Evolutionary conservation across 2,797 vertebrate species (phyloP).

Genomic region (Cheirogaleus major): DNA sequence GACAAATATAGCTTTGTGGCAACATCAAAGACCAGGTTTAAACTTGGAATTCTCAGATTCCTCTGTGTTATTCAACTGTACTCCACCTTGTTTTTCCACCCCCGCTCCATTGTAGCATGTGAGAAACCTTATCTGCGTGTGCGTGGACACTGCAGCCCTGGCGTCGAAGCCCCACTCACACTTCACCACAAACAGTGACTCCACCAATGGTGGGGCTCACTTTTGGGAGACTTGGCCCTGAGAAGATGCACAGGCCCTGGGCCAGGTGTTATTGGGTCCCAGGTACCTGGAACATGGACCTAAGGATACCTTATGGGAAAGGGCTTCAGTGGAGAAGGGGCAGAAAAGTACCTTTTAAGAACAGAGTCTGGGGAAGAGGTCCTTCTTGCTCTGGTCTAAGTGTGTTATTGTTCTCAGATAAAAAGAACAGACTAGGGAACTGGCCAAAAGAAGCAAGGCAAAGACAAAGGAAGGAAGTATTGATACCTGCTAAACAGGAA

Average conservation of each 20-base stretch:
- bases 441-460: neutral
- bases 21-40: neutral
- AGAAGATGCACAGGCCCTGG: neutral
- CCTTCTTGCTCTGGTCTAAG: neutral
- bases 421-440: neutral
- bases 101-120: accelerated
- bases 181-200: neutral
- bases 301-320: neutral
- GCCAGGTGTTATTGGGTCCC: neutral
- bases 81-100: neutral
- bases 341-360: neutral
- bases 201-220: neutral
- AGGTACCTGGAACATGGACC: neutral
- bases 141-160: neutral
- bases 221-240: neutral
- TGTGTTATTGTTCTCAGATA: neutral
- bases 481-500: neutral
- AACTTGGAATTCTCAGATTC: neutral
- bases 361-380: neutral
- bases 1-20: neutral
- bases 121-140: neutral
- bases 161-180: neutral
- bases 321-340: neutral
- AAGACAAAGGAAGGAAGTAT: neutral
- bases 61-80: neutral